Base-by-base conservation (phyloP, 2,797 vertebrate genomes). In the Falco novaeseelandiae region DNA sequence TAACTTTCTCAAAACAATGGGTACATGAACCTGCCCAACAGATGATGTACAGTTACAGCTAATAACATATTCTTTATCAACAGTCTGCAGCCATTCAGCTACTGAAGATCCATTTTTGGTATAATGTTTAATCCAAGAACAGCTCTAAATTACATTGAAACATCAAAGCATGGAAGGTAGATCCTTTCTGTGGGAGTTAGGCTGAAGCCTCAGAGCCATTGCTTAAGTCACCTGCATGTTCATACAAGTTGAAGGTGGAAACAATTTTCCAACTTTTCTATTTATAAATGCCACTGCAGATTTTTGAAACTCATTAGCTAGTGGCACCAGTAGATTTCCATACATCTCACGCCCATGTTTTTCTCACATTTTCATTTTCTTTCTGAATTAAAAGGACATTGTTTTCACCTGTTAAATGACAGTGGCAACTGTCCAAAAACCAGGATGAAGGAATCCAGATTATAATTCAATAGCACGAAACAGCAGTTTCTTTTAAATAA, bases 281-380 rank as follows among this genome's bases (percentile, higher is more conserved):
- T 70, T 88, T 96, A 94, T 93, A 94, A 95, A 82, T 12, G 36
- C 23, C 57, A 83, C 29, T 40, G 12, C 30, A 82, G n/a, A 65
- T 52, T 80, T 72, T 90, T 88, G 90, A 93, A 97, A 38, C 7
- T 34, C 72, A 77, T n/a, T 30, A 93, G 58, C 38, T 94, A 78
- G 29, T 91, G 72, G 94, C 94, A 97, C 72, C 78, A 96, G 79
- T 15, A 87, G 34, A 61, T 62, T 89, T 86, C 95, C 76, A 93
- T 57, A 40, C 52, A 84, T 71, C 69, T 97, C 93, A 96, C 90
- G 82, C 83, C 88, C 91, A 63, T 94, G 23, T 93, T 92, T 96
- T 96, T 93, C 92, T 94, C 96, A 93, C 87, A 89, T 95, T 95
- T 97, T 95, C 87, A 85, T 96, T 94, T 97, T 96, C 87, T 74